phyloP scores from a whole-genome alignment of 2,888 invertebrate genomes.

The Noctua janthe region DNA sequence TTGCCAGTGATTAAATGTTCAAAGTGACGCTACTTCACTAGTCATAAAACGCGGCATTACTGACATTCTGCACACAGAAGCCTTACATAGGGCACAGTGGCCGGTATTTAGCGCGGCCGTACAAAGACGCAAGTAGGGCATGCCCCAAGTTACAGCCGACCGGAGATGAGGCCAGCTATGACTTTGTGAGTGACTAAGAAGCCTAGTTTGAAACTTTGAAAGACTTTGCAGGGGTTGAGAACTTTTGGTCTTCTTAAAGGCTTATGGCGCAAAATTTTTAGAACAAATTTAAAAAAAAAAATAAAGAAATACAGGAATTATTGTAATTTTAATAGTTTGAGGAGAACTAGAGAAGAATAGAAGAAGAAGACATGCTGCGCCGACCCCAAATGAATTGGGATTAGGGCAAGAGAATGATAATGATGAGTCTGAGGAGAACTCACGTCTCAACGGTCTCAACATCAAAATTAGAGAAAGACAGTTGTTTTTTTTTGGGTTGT shows the following conservation, averaged over 20 bases:
- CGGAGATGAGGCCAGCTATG: slow-evolving; percentile 23
- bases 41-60: slow-evolving; percentile 42
- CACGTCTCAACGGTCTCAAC: background rate
- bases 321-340: background rate
- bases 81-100: slow-evolving; percentile 57
- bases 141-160: slow-evolving; percentile 35
- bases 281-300: too few species aligned
- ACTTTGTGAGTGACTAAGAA: slow-evolving; percentile 26
- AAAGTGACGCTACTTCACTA: slow-evolving; percentile 29
- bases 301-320: background rate
- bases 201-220: slow-evolving; percentile 23
- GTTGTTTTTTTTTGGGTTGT: background rate
- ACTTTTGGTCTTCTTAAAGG: background rate
- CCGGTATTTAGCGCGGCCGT: slow-evolving; percentile 58
- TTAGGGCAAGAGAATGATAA: too few species aligned
- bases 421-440: too few species aligned
- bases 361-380: too few species aligned
- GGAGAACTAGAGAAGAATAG: too few species aligned
- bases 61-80: slow-evolving; percentile 62
- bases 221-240: slow-evolving; percentile 6
- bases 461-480: background rate
- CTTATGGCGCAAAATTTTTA: background rate
- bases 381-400: too few species aligned
- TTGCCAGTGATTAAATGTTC: slow-evolving; percentile 35
- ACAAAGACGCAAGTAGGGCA: slow-evolving; percentile 62